Conservation (phyloP, 2,797 vertebrate genomes). For the Sebastes matsubarae region DNA sequence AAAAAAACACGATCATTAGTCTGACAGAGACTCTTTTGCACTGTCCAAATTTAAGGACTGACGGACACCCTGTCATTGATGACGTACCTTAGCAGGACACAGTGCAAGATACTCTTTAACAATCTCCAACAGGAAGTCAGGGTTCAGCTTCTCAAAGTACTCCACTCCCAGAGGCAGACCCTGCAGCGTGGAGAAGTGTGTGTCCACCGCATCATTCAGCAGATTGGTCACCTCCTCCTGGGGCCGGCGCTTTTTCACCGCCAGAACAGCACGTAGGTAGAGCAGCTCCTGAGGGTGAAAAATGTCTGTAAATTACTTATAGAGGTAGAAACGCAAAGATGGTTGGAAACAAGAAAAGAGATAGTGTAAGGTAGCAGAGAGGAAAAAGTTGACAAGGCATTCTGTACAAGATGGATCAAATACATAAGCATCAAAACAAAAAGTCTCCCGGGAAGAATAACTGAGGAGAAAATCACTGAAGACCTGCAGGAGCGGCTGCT, state of each 20-base stretch:
- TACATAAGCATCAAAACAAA: neutral
- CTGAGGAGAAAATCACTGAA: neutral
- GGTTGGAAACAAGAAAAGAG: neutral
- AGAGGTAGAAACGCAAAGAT: neutral
- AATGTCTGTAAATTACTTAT: neutral
- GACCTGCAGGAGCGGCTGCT: neutral
- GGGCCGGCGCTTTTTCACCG: slow-evolving; percentile 84
- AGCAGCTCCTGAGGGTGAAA: slow-evolving; percentile 85
- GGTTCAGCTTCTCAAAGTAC: slow-evolving; percentile 96
- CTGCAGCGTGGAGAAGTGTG: slow-evolving; percentile 90
- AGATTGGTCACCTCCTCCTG: slow-evolving; percentile 89
- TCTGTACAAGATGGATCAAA: neutral
- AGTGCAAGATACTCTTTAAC: slow-evolving; percentile 90
- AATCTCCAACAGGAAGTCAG: slow-evolving; percentile 95
- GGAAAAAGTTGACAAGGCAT: neutral
- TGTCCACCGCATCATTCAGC: slow-evolving; percentile 92
- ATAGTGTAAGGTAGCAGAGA: neutral
- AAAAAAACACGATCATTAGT: neutral
- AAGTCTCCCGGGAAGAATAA: neutral
- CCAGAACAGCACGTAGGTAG: slow-evolving; percentile 89
- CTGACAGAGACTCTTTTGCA: neutral
- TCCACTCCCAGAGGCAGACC: slow-evolving; percentile 92
- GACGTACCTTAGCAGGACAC: slow-evolving; percentile 89
- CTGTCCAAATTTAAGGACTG: neutral
- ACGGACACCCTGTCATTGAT: neutral